Conservation (phyloP, 2,888 invertebrate species). For the Flexamia atlantica region DNA sequence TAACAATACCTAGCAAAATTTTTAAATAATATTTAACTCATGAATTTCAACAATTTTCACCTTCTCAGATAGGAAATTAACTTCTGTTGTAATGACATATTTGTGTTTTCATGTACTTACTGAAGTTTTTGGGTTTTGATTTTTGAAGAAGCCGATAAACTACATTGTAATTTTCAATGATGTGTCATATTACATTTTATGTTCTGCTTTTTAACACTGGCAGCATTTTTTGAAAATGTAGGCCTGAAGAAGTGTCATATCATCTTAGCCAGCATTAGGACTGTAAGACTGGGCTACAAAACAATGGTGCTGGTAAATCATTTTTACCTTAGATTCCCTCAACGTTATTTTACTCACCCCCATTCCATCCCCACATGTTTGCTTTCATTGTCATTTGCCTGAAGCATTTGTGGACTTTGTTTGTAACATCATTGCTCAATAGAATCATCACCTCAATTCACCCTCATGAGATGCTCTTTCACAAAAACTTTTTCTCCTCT, state of each 20-base stretch:
- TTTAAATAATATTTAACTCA: too few species aligned
- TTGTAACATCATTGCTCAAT: background rate
- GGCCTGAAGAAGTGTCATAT: background rate
- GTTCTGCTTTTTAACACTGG: constrained; percentile 7
- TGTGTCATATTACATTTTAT: background rate
- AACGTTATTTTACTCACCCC: background rate
- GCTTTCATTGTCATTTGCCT: constrained; percentile 26
- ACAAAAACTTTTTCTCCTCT: background rate
- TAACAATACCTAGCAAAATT: too few species aligned
- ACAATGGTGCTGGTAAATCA: constrained; percentile 5
- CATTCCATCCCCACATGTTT: background rate
- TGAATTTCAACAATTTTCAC: too few species aligned
- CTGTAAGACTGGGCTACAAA: background rate
- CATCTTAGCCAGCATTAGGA: constrained; percentile 1
- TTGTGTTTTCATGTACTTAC: too few species aligned
- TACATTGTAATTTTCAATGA: background rate
- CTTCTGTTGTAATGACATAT: too few species aligned
- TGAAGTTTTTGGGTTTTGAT: too few species aligned
- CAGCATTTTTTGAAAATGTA: background rate
- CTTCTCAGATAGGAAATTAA: too few species aligned
- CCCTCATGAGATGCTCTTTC: background rate
- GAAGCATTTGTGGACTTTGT: background rate
- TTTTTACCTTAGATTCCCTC: background rate
- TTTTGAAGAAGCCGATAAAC: too few species aligned
- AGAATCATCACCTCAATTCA: background rate